Evolutionary conservation across 2,888 invertebrate genomes (phyloP).

Genomic region (Sinohyriopsis cumingii): DNA sequence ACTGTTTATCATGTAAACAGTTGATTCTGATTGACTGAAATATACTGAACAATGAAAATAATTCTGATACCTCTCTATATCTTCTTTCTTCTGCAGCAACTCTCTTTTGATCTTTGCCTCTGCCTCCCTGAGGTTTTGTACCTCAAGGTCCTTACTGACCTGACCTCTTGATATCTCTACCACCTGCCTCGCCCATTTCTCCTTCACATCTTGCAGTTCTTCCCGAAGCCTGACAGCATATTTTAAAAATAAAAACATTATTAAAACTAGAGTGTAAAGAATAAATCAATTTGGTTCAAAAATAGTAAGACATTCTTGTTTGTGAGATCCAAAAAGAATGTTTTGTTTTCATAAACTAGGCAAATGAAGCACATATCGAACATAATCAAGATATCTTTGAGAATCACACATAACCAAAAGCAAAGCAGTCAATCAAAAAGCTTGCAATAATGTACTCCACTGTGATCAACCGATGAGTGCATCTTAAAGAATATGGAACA

Average conservation of each 20-base stretch:
- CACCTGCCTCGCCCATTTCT: constrained; percentile 60
- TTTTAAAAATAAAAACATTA: not conserved
- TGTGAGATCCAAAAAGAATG: too few relatives aligned
- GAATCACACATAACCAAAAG: too few relatives aligned
- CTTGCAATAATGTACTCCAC: too few relatives aligned
- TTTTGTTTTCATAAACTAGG: too few relatives aligned
- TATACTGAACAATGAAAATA: not conserved
- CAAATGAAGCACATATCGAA: too few relatives aligned
- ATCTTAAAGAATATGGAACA: too few relatives aligned
- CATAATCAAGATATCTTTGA: too few relatives aligned
- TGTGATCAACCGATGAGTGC: too few relatives aligned
- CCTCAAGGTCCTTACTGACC: constrained; percentile 58
- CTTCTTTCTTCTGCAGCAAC: constrained; percentile 60
- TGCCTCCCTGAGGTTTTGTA: constrained; percentile 54
- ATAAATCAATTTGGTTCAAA: not conserved
- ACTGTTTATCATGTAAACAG: too few relatives aligned
- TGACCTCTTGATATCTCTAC: constrained; percentile 56
- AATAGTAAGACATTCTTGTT: too few relatives aligned
- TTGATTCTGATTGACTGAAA: not conserved
- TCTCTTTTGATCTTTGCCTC: constrained; percentile 58
- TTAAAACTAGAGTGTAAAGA: not conserved
- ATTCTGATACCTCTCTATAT: constrained; percentile 59
- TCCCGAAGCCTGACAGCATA: constrained; percentile 52
- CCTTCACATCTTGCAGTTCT: constrained; percentile 51
- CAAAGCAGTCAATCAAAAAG: too few relatives aligned